Evolutionary conservation across 1,140 invertebrate species (phyloP), one percentile per base, ranked within the genome.

Genomic region (Leptopilina boulardi): DNA sequence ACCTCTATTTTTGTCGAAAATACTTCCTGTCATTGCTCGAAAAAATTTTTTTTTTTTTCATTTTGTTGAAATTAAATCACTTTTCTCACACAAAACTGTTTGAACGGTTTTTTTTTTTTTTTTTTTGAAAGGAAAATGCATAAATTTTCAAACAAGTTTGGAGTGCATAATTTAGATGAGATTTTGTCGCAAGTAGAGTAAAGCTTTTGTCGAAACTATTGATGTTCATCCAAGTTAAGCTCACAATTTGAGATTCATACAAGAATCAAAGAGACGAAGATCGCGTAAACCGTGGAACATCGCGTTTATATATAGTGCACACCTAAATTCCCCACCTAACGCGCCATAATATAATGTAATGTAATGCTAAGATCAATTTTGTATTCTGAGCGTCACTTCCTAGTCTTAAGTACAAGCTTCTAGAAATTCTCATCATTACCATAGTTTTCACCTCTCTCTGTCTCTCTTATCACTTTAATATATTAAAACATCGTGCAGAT

Each of bases 351-450:
- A 47, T 47, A 47, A 47, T 51, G n/a, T 89, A 89, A 88, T 89
- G 83, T 82, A 85, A 83, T 84, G 86, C 83, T 89, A 89, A 89
- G 88, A 88, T 88, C 88, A 87, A 88, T 88, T 89, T 89, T 86
- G 86, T 89, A 89, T 89, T 89, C 88, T 75, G 80, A 73, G 78
- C 88, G 81, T 88, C 87, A 87, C 86, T 85, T 86, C 82, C 80
- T 79, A 88, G 86, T 85, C 83, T 88, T 87, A 86, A 87, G 87
- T 84, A 83, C 82, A 82, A 87, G 87, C 86, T 88, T 88, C 87
- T 86, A 84, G 81, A 88, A 87, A 88, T 88, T 87, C 83, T 80
- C 26, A 44, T 84, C 85, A 88, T 88, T 87, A 88, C 83, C 78
- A 82, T 21, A 56, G 70, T 70, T 71, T 74, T 78, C 59, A 71